A percentile compares a stretch with the other conserved stretches of the same genome.
These are phyloP conservation scores for Heliconius himera DNA, from an alignment of 1,140 invertebrate species.

Conservation along the genomic window DNA sequence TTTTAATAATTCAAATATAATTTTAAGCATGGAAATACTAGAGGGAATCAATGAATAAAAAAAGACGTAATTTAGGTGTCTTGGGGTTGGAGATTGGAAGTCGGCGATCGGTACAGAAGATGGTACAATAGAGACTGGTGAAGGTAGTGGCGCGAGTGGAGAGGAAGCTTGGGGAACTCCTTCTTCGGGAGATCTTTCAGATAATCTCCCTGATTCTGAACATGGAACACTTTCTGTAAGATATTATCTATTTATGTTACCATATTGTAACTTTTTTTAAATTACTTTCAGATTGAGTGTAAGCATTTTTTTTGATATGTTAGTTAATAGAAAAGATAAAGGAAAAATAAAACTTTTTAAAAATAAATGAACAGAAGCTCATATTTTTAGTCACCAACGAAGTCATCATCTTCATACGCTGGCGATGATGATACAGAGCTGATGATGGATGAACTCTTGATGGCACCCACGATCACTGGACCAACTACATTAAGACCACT, in stretches of 20 bases:
- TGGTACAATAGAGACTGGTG: conserved; percentile 88
- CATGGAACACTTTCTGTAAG: conserved; percentile 85
- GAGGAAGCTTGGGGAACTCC: conserved; percentile 94
- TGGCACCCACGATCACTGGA: conserved; percentile 86
- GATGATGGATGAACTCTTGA: conserved; percentile 87
- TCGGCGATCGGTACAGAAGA: conserved; percentile 87
- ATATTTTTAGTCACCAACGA: conserved; percentile 82
- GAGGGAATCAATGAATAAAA: background rate
- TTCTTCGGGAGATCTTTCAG: conserved; percentile 90
- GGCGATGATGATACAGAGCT: conserved; percentile 86
- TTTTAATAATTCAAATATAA: background rate
- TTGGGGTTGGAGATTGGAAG: conserved; percentile 80
- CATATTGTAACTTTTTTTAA: too few species aligned
- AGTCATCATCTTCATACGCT: conserved; percentile 85
- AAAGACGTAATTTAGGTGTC: conserved; percentile 55
- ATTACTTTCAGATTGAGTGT: too few species aligned
- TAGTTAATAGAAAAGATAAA: background rate
- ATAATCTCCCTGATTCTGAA: conserved; percentile 87
- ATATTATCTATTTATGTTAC: background rate
- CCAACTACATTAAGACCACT: conserved; percentile 84
- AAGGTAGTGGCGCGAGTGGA: conserved; percentile 89
- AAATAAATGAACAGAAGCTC: conserved; percentile 55
- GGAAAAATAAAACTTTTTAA: conserved; percentile 23
- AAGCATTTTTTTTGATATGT: background rate
- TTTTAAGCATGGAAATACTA: background rate